These are phyloP conservation scores for Pipistrellus pipistrellus DNA, from an alignment of 2,797 vertebrate genomes.

Conservation along the genomic window DNA sequence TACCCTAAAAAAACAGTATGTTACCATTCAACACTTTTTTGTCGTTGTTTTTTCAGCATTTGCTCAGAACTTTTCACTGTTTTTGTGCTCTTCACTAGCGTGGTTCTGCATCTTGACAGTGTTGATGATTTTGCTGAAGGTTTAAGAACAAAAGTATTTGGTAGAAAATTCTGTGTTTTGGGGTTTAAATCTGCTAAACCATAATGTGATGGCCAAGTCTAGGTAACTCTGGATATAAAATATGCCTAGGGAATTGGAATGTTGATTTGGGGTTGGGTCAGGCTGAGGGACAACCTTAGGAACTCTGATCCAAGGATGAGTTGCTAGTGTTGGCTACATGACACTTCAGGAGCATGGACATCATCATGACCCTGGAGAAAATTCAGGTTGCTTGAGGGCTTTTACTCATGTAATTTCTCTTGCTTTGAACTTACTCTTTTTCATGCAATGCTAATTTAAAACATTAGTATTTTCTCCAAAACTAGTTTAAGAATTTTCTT, in stretches of 20 bases:
- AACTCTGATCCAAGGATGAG: neutral
- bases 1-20: neutral
- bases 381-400: neutral
- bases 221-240: neutral
- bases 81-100: neutral
- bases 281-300: neutral
- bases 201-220: neutral
- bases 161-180: slow-evolving; percentile 32
- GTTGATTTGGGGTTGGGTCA: neutral
- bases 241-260: slow-evolving; percentile 4
- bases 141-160: slow-evolving; percentile 16
- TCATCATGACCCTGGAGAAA: neutral
- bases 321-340: neutral
- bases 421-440: neutral
- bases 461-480: neutral
- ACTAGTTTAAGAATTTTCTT: neutral
- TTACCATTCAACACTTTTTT: neutral
- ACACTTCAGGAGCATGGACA: neutral
- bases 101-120: neutral
- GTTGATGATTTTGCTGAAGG: slow-evolving; percentile 12
- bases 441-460: neutral
- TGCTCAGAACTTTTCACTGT: neutral
- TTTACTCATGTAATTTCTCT: neutral
- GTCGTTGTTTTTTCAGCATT: neutral
- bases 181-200: neutral